Conservation (phyloP, 2,113 vertebrate species). For the Ancistrus triradiatus region DNA sequence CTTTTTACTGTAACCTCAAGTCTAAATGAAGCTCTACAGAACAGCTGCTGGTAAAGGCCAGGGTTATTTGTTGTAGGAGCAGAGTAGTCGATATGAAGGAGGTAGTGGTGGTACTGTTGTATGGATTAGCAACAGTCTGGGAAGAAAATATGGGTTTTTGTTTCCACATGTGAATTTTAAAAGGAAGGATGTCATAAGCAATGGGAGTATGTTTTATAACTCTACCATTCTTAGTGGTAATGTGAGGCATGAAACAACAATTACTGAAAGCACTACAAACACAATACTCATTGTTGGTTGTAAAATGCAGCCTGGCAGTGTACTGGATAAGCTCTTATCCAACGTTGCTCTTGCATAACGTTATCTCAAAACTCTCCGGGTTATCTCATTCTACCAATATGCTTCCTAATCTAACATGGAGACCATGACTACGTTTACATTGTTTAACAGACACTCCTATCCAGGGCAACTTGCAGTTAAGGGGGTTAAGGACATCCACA, state of each 20-base stretch:
- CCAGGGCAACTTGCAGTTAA: no score
- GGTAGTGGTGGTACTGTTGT: not conserved
- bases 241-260: no score
- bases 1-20: constrained; percentile 57
- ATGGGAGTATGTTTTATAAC: no score
- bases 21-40: constrained; percentile 53
- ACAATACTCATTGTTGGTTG: not conserved
- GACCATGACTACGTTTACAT: no score
- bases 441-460: no score
- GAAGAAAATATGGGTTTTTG: not conserved
- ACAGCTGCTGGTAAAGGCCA: constrained; percentile 48
- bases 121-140: not conserved
- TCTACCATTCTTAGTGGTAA: no score
- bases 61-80: constrained; percentile 10
- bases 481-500: no score
- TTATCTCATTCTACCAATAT: no score
- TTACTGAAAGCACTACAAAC: not conserved
- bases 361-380: constrained; percentile 6
- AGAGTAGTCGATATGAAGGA: constrained; percentile 10
- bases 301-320: not conserved
- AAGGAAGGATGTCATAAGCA: no score
- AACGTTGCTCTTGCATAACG: constrained; percentile 12
- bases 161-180: not conserved
- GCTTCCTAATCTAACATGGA: no score
- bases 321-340: constrained; percentile 5